Evolutionary conservation across 2,797 vertebrate genomes (phyloP), one percentile per base, ranked within the genome.

Genomic region (Coregonus suidteri): DNA sequence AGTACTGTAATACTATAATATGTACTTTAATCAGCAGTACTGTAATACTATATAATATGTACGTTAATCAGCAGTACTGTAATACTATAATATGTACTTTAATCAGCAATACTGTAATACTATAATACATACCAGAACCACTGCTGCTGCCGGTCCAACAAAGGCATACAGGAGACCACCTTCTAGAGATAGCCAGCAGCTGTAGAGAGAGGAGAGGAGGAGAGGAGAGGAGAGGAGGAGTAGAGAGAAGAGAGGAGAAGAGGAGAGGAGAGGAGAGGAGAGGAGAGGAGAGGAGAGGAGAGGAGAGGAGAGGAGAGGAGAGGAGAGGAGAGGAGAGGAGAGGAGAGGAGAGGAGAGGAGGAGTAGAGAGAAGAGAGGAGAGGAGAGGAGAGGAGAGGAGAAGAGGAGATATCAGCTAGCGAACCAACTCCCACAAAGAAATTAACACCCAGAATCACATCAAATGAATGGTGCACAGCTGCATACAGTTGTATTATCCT

Each of bases 181-280:
- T 95, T 99, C 98, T 78, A 99, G 96, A 93, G 98, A 99, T 52
- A 99, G 93, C 98, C 98, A 99, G 91, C 98, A 99, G 90, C 98
- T 99, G 93, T 83, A 95, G 94, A 86, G 77, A 88, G 15, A 73
- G 81, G 68, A 81, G 25, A 37, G 6, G 34, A 35, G 34, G 34
- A 35, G 34, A 35, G 34, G 34, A 35, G 34, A 35, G 86, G 77
- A 88, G 14, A 72, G 80, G 68, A 81, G 41, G 59, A 82, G 79
- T 94, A 1, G 3, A 4, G 52, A 16, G 9, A 3, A 54, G 53
- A 54, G 4, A 15, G 13, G 15, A n/a, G n/a, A n/a, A 18, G 54
- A 14, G 4, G 54, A 6, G n/a, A 11, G 1, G 59, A 54, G 53
- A 54, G 0, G 16, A 16, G 4, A 15, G 13, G 15, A 9, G 7